Percentiles rank a stretch among this genome's conserved stretches.
Evolutionary conservation across 2,888 invertebrate species (phyloP).

Genomic region (Biston stratarius): DNA sequence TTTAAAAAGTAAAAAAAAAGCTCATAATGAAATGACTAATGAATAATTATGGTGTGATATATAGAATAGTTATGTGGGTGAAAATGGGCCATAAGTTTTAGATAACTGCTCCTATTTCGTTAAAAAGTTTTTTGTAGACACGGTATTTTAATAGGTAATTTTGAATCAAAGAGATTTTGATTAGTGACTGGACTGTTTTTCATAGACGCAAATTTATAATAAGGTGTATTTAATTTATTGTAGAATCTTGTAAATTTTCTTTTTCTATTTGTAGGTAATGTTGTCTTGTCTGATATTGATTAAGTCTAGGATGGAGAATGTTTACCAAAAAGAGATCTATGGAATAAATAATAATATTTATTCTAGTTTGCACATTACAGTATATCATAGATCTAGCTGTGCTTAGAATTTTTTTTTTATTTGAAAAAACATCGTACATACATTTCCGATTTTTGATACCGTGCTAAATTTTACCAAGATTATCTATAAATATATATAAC

Average conservation of each 20-base stretch:
- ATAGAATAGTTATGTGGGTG: slow-evolving; percentile 33
- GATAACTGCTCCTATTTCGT: slow-evolving; percentile 26
- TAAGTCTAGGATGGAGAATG: no score
- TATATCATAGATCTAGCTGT: no score
- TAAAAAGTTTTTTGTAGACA: slow-evolving; percentile 13
- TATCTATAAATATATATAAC: no score
- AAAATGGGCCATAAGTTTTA: slow-evolving; percentile 32
- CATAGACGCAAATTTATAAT: slow-evolving; percentile 19
- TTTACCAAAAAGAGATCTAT: no score
- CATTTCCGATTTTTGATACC: no score
- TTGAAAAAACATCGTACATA: no score
- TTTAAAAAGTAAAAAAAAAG: slow-evolving; percentile 42
- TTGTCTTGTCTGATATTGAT: no score
- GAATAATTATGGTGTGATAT: slow-evolving; percentile 31
- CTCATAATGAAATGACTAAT: slow-evolving; percentile 45
- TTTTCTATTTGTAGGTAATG: not conserved
- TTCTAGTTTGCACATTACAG: not conserved
- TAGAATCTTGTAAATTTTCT: not conserved
- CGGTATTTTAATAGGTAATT: slow-evolving; percentile 30
- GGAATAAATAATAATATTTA: no score
- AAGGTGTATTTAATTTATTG: not conserved
- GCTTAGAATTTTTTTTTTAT: no score
- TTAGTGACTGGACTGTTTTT: slow-evolving; percentile 19
- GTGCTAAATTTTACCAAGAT: no score
- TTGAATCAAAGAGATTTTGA: slow-evolving; percentile 31